Conservation (phyloP, 2,113 vertebrate species). For the Eudyptes chrysolophus region DNA sequence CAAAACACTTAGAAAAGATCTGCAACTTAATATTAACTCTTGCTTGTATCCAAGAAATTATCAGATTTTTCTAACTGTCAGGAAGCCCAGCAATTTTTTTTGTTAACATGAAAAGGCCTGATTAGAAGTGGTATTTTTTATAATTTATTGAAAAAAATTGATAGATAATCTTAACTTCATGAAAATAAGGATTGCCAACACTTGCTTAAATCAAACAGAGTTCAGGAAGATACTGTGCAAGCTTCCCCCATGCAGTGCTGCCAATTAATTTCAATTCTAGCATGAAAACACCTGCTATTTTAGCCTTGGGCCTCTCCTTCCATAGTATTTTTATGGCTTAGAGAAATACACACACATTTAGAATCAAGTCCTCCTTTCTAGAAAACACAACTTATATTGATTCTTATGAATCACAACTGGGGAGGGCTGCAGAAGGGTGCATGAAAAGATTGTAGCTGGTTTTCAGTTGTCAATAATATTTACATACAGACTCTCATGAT, state of each 20-base stretch:
- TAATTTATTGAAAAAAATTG: neutral
- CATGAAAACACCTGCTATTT: constrained; percentile 9
- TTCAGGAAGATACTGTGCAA: neutral
- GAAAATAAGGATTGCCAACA: neutral
- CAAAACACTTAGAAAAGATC: neutral
- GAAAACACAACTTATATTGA: neutral
- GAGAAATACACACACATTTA: neutral
- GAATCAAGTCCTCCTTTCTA: neutral
- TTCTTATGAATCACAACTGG: neutral
- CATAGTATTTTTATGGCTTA: neutral
- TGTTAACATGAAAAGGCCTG: neutral
- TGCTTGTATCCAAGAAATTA: neutral
- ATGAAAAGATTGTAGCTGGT: neutral
- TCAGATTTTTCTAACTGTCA: neutral
- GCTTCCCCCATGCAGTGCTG: neutral
- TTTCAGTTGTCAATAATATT: neutral
- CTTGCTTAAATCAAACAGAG: neutral
- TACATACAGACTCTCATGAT: neutral
- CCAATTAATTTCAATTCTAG: neutral
- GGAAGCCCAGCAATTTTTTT: neutral
- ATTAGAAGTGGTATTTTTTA: neutral
- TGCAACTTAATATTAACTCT: neutral
- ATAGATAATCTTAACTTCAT: neutral
- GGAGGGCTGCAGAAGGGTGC: neutral
- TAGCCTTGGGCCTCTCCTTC: neutral